Evolutionary conservation across 2,113 vertebrate species (phyloP).

Genomic region (Zosterops borbonicus): DNA sequence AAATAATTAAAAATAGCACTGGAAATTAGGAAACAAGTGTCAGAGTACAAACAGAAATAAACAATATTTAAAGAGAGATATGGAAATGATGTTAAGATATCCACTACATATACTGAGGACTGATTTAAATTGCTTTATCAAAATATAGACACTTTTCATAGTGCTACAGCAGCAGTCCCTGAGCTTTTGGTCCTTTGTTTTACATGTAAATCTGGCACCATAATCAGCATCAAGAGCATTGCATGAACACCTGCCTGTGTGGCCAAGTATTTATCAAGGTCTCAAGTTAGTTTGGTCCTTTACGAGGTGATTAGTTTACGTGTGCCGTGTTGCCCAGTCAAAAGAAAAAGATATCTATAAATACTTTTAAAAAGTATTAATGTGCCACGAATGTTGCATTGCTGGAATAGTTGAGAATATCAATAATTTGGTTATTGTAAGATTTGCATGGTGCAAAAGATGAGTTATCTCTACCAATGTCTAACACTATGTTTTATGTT

Average conservation of each 20-base stretch:
- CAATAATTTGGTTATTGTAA: neutral
- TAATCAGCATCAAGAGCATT: neutral
- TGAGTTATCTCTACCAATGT: neutral
- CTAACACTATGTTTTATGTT: conserved; percentile 28
- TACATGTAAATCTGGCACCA: neutral
- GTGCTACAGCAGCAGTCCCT: neutral
- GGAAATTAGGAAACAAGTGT: neutral
- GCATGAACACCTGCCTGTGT: neutral
- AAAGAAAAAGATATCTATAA: neutral
- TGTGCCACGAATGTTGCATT: neutral
- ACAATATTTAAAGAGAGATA: neutral
- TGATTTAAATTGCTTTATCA: neutral
- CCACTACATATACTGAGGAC: accelerated
- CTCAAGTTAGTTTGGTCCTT: neutral
- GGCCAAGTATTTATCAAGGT: neutral
- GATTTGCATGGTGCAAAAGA: neutral
- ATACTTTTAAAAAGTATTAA: neutral
- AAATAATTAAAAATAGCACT: neutral
- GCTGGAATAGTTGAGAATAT: neutral
- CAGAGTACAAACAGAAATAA: neutral
- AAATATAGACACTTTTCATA: neutral
- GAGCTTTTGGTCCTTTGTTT: neutral
- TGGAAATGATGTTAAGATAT: neutral
- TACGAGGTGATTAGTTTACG: accelerated
- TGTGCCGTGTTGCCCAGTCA: neutral